Percentiles rank a stretch among this genome's conserved stretches.
Conservation (phyloP, 2,888 invertebrate genomes). For the Ochlodes sylvanus region DNA sequence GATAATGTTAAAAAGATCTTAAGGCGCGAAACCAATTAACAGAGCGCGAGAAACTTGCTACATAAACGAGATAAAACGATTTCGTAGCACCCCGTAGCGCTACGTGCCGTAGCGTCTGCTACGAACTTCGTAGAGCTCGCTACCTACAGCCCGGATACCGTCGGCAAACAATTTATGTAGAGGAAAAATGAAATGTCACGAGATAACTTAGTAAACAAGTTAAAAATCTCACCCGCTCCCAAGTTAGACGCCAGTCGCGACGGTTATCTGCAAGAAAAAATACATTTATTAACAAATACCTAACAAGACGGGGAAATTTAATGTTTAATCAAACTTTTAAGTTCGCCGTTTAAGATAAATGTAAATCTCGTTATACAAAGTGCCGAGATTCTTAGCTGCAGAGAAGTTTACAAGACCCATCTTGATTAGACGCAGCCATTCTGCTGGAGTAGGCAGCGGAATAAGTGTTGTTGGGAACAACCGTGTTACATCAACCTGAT, state of each 20-base stretch:
- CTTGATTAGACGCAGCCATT: constrained; percentile 37
- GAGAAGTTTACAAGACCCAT: constrained; percentile 33
- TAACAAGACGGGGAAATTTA: not conserved
- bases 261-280: constrained; percentile 28
- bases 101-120: constrained; percentile 28
- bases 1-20: too few species aligned
- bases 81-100: constrained; percentile 29
- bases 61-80: constrained; percentile 18
- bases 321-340: constrained; percentile 8
- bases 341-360: constrained; percentile 17
- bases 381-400: constrained; percentile 25
- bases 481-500: constrained; percentile 13
- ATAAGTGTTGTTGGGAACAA: constrained; percentile 35
- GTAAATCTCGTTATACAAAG: constrained; percentile 18
- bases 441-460: constrained; percentile 23
- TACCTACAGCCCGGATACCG: not conserved
- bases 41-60: not conserved
- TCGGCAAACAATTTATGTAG: not conserved
- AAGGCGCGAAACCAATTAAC: not conserved
- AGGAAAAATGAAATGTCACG: constrained; percentile 9
- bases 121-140: constrained; percentile 11
- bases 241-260: constrained; percentile 11
- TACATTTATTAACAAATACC: constrained; percentile 9
- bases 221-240: constrained; percentile 25
- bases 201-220: constrained; percentile 11